Evolutionary conservation across 37 sponge, comb jelly and placozoan species (phyloP).

Genomic region (Chondrilla cf. caribensis): DNA sequence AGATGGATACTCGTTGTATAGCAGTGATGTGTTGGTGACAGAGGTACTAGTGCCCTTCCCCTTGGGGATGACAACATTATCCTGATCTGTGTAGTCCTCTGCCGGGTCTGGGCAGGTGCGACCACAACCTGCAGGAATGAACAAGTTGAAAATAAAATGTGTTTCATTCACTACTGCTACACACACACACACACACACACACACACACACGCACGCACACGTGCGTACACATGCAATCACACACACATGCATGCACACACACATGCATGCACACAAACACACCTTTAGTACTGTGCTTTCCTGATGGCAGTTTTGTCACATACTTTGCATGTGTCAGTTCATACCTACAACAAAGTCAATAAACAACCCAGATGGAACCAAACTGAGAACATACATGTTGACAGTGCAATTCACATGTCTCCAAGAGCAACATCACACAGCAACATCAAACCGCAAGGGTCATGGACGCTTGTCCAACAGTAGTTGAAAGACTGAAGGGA

Average conservation of each 20-base stretch:
- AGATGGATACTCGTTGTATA: slow-evolving; percentile 95
- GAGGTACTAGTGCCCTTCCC: slow-evolving; percentile 42
- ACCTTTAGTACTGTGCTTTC: slow-evolving; percentile 98
- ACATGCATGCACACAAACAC: background rate
- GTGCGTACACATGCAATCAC: background rate
- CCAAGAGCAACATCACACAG: slow-evolving; percentile 98
- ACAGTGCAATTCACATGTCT: slow-evolving; percentile 74
- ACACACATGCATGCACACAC: slow-evolving; percentile 14
- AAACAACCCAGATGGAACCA: background rate
- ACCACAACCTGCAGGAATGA: slow-evolving; percentile 35
- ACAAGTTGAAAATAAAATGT: background rate
- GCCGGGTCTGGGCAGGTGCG: slow-evolving; percentile 74
- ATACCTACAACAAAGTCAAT: slow-evolving; percentile 49
- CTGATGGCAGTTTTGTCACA: slow-evolving; percentile 80
- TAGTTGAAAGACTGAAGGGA: slow-evolving; percentile 87
- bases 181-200: slow-evolving; percentile 22
- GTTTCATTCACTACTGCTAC: background rate
- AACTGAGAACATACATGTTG: background rate
- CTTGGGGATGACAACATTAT: slow-evolving; percentile 77
- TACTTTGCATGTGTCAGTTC: slow-evolving; percentile 65
- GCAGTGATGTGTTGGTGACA: slow-evolving; percentile 62
- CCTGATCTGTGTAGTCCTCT: slow-evolving; percentile 16
- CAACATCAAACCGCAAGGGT: slow-evolving; percentile 80
- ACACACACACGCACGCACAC: slow-evolving; percentile 9
- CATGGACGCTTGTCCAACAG: slow-evolving; percentile 61